Conservation (phyloP, 2,113 vertebrate species). For the Dendropsophus ebraccatus region DNA sequence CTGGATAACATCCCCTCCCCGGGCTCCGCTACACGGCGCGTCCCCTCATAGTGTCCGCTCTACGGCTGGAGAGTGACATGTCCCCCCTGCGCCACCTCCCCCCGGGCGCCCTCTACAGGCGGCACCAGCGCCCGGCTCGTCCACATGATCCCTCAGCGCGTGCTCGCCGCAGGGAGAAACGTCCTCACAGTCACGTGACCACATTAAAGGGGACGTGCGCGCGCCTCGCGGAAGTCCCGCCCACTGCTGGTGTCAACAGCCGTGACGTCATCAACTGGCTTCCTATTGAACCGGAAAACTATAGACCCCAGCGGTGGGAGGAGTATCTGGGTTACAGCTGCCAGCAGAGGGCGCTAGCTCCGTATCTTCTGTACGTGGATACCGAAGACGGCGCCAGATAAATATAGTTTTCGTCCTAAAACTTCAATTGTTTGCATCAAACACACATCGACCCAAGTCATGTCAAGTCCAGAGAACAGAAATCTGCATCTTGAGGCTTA, state of each 20-base stretch:
- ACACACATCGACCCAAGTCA: too few relatives aligned
- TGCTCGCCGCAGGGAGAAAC: background rate
- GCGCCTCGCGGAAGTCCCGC: background rate
- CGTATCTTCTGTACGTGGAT: background rate
- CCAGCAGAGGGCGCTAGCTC: background rate
- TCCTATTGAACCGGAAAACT: background rate
- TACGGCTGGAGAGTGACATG: background rate
- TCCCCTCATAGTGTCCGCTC: constrained; percentile 11
- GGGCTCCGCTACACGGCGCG: constrained; percentile 19
- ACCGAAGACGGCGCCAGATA: too few relatives aligned
- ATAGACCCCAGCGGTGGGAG: background rate
- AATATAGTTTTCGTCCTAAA: too few relatives aligned
- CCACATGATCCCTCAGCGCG: background rate
- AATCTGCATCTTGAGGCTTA: too few relatives aligned
- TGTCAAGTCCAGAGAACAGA: too few relatives aligned
- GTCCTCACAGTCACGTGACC: background rate
- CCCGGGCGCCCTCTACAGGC: constrained; percentile 26
- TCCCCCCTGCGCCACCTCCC: background rate
- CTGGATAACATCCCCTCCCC: constrained; percentile 79
- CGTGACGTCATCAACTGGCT: background rate
- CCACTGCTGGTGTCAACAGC: background rate
- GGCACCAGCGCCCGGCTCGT: background rate
- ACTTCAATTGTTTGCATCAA: too few relatives aligned
- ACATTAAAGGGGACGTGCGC: background rate
- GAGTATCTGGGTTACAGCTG: background rate